A percentile compares a stretch with the other conserved stretches of the same genome.
Conservation (phyloP, 2,113 vertebrate species). For the Pantherophis guttatus region DNA sequence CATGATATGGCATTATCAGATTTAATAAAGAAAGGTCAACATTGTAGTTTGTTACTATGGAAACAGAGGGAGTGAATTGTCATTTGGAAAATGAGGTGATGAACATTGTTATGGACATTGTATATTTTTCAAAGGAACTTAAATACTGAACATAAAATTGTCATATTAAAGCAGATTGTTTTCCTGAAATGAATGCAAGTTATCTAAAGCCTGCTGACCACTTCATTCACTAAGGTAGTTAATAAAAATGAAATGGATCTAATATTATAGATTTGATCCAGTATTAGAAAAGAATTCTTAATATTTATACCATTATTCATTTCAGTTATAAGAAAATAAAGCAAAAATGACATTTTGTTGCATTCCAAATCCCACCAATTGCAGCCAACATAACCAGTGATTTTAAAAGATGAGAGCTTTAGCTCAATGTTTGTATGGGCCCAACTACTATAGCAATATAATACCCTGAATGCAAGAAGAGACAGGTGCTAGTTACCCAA, state of each 20-base stretch:
- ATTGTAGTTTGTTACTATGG: neutral
- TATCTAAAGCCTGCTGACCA: neutral
- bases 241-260: neutral
- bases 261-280: neutral
- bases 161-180: neutral
- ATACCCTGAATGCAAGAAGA: neutral
- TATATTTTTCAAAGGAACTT: constrained; percentile 1
- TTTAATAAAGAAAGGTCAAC: constrained; percentile 5
- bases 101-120: neutral
- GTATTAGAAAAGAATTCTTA: neutral
- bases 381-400: neutral
- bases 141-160: neutral
- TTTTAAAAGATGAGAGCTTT: neutral
- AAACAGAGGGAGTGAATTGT: constrained; percentile 11
- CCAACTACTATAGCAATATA: neutral
- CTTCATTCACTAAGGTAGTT: neutral
- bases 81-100: constrained; percentile 12
- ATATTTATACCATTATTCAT: neutral
- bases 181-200: neutral
- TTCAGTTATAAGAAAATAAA: neutral
- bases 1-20: neutral
- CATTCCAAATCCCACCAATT: neutral
- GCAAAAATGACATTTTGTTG: neutral
- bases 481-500: neutral
- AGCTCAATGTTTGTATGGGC: neutral